These are phyloP conservation scores for Silurus lanzhouensis DNA, from an alignment of 2,797 vertebrate species.

Conservation along the genomic window DNA sequence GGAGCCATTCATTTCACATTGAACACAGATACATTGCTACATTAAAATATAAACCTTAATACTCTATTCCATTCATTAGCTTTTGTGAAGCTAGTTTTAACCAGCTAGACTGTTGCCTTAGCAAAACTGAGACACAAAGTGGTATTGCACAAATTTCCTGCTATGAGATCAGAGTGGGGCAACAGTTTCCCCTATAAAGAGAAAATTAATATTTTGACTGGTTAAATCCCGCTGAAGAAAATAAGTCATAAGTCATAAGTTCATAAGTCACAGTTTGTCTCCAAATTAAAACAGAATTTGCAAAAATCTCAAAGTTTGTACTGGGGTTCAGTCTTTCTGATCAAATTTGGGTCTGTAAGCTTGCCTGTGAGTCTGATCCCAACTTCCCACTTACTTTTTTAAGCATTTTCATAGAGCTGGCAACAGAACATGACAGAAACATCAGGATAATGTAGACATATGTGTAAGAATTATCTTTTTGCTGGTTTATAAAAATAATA, in stretches of 20 bases:
- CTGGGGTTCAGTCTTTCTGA: neutral
- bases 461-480: neutral
- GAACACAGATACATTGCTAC: neutral
- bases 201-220: neutral
- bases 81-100: neutral
- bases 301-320: neutral
- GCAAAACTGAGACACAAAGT: neutral
- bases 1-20: neutral
- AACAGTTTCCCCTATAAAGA: neutral
- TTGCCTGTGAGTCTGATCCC: neutral
- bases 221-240: neutral
- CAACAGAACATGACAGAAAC: neutral
- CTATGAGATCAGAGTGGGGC: neutral
- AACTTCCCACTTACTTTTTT: neutral
- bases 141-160: neutral
- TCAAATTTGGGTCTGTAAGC: neutral
- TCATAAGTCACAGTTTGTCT: neutral
- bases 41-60: neutral
- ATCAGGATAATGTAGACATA: neutral
- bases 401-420: neutral
- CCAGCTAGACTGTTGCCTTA: neutral
- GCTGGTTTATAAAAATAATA: neutral
- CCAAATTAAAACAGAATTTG: neutral
- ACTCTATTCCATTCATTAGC: neutral
- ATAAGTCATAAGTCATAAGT: neutral